Conservation (phyloP, 2,113 vertebrate genomes). For the Syngnathoides biaculeatus region DNA sequence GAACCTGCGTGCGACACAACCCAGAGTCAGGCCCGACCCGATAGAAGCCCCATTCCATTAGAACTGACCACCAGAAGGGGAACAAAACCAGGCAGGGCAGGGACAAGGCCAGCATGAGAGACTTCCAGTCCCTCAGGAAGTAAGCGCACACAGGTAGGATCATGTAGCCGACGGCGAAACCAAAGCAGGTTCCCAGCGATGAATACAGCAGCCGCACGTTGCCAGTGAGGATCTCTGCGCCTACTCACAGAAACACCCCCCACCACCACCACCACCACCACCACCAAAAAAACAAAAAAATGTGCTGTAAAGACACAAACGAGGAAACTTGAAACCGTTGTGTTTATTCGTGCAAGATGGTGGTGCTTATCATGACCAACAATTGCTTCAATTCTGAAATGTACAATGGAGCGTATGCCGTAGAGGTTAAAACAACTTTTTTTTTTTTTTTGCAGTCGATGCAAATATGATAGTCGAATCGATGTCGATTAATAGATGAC, state of each 20-base stretch:
- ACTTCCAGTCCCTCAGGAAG: slow-evolving; percentile 81
- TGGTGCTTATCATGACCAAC: background rate
- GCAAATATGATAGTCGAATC: too few species aligned
- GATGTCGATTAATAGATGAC: too few species aligned
- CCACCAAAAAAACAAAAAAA: background rate
- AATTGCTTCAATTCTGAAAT: too few species aligned
- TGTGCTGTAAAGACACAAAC: background rate
- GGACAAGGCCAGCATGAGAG: slow-evolving; percentile 73
- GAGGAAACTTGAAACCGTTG: background rate
- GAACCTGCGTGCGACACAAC: slow-evolving; percentile 67
- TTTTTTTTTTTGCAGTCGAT: too few species aligned
- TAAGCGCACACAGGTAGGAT: slow-evolving; percentile 79
- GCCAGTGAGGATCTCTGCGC: slow-evolving; percentile 81
- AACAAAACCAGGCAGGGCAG: slow-evolving; percentile 73
- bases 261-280: too few species aligned
- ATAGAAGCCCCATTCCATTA: background rate
- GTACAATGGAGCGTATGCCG: too few species aligned
- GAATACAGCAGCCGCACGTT: slow-evolving; percentile 76
- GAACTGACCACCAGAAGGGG: slow-evolving; percentile 86
- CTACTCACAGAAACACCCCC: slow-evolving; percentile 52
- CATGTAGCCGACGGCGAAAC: slow-evolving; percentile 83
- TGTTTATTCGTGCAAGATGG: background rate
- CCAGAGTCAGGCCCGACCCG: background rate
- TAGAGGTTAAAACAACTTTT: too few species aligned
- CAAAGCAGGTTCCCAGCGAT: slow-evolving; percentile 76